Percentiles rank a stretch among this genome's conserved stretches.
Evolutionary conservation across 2,113 vertebrate genomes (phyloP).

Genomic region (Oncorhynchus nerka): DNA sequence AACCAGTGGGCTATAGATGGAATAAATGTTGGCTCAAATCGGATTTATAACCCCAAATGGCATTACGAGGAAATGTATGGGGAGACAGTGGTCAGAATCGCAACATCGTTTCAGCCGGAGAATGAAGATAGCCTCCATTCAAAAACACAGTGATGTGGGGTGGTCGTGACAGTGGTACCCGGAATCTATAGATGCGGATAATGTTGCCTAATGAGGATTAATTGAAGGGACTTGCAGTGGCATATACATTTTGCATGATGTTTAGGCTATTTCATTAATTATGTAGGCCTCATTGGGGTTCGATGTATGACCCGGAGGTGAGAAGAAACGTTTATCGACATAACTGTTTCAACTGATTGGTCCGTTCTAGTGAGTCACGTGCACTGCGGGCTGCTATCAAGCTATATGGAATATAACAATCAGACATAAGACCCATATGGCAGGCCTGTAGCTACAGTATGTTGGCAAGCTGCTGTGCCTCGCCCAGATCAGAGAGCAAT

Average conservation of each 20-base stretch:
- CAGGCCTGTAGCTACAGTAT: slow-evolving; percentile 7
- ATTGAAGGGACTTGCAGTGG: not conserved
- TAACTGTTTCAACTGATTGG: slow-evolving; percentile 67
- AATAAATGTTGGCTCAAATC: slow-evolving; percentile 10
- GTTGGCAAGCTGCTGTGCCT: slow-evolving; percentile 5
- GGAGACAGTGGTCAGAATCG: slow-evolving; percentile 52
- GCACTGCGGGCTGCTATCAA: slow-evolving; percentile 36
- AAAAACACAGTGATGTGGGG: slow-evolving; percentile 14
- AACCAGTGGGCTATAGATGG: slow-evolving; percentile 20
- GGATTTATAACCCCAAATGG: slow-evolving; percentile 37
- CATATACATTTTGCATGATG: not conserved
- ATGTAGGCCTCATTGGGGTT: slow-evolving; percentile 26
- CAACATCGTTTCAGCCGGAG: slow-evolving; percentile 44
- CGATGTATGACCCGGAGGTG: slow-evolving; percentile 36
- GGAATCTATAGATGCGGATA: slow-evolving; percentile 18
- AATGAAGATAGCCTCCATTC: slow-evolving; percentile 45
- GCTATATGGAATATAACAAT: slow-evolving; percentile 50
- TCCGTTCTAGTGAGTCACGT: slow-evolving; percentile 67
- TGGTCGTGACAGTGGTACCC: slow-evolving; percentile 35
- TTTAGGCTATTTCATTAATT: slow-evolving; percentile 13
- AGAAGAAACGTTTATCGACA: slow-evolving; percentile 47
- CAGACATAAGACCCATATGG: slow-evolving; percentile 32
- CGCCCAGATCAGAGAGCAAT: slow-evolving; percentile 1
- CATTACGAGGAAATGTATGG: slow-evolving; percentile 16
- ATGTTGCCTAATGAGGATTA: not conserved